Conservation (phyloP, 30 jellyfish, hydroid and myxozoan genomes). For the Aurelia aurita complex sp. Pacific region DNA sequence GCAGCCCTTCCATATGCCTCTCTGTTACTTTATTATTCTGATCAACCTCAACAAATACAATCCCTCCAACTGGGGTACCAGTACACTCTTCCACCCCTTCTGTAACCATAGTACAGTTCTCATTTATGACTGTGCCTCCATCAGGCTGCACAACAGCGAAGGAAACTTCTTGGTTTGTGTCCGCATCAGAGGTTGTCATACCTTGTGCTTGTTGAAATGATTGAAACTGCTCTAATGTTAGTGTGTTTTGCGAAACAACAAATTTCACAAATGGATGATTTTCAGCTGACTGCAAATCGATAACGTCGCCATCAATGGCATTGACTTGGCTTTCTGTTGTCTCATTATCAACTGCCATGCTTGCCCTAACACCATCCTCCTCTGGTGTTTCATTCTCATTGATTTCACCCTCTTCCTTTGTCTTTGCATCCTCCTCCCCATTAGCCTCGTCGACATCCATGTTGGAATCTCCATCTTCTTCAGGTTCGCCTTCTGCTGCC, state of each 20-base stretch:
- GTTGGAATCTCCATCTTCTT: slow-evolving; percentile 22
- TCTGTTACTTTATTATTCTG: slow-evolving; percentile 61
- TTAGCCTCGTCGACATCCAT: slow-evolving; percentile 20
- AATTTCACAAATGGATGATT: slow-evolving; percentile 68
- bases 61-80: slow-evolving; percentile 59
- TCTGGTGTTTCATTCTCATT: not conserved
- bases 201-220: slow-evolving; percentile 41
- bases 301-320: slow-evolving; percentile 47
- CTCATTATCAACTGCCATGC: slow-evolving; percentile 31
- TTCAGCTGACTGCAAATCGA: slow-evolving; percentile 64
- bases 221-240: slow-evolving; percentile 53
- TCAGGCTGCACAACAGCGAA: slow-evolving; percentile 64
- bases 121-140: slow-evolving; percentile 29
- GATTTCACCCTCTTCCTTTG: not conserved
- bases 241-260: slow-evolving; percentile 61
- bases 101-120: slow-evolving; percentile 39
- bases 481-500: slow-evolving; percentile 27
- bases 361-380: slow-evolving; percentile 32
- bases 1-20: slow-evolving; percentile 68
- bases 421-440: not conserved
- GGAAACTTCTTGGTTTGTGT: slow-evolving; percentile 25
- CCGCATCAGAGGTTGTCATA: not conserved
- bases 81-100: slow-evolving; percentile 22
- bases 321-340: slow-evolving; percentile 9
- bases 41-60: slow-evolving; percentile 59